These are phyloP conservation scores for Lepilemur septentrionalis DNA, from an alignment of 2,797 vertebrate genomes.

Conservation along the genomic window DNA sequence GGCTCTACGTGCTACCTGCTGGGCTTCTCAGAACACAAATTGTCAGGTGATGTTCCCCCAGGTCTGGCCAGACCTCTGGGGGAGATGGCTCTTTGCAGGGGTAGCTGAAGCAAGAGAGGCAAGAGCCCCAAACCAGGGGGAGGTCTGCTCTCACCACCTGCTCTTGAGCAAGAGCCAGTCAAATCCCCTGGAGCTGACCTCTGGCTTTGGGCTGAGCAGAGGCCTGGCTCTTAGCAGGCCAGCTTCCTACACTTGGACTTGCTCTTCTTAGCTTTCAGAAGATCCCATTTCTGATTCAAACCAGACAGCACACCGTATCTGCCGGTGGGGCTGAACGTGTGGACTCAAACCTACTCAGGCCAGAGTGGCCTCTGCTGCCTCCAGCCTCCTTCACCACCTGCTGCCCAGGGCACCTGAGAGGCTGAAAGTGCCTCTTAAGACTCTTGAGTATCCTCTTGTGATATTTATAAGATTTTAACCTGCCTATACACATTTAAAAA, in stretches of 20 bases:
- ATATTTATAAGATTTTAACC: background rate
- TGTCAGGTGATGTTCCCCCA: slow-evolving; percentile 46
- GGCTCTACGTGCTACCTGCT: slow-evolving; percentile 66
- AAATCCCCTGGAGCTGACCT: background rate
- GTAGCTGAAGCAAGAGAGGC: slow-evolving; percentile 21
- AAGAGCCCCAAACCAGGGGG: accelerated
- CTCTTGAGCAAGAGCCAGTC: background rate
- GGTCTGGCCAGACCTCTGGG: background rate
- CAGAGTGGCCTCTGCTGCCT: background rate
- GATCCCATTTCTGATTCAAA: background rate
- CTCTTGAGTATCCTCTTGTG: background rate
- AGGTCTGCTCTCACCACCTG: background rate
- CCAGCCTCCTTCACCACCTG: background rate
- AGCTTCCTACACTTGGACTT: slow-evolving; percentile 88
- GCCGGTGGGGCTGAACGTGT: background rate
- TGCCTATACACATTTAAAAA: accelerated
- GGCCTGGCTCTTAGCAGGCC: background rate
- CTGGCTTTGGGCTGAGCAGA: background rate
- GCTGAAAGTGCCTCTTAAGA: background rate
- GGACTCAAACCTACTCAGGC: background rate
- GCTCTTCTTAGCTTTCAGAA: background rate
- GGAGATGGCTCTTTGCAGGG: background rate
- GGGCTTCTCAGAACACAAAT: slow-evolving; percentile 78
- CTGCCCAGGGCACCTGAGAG: background rate
- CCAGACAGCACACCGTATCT: accelerated